phyloP scores from a whole-genome alignment of 2,113 vertebrate genomes.

The Grus americana region DNA sequence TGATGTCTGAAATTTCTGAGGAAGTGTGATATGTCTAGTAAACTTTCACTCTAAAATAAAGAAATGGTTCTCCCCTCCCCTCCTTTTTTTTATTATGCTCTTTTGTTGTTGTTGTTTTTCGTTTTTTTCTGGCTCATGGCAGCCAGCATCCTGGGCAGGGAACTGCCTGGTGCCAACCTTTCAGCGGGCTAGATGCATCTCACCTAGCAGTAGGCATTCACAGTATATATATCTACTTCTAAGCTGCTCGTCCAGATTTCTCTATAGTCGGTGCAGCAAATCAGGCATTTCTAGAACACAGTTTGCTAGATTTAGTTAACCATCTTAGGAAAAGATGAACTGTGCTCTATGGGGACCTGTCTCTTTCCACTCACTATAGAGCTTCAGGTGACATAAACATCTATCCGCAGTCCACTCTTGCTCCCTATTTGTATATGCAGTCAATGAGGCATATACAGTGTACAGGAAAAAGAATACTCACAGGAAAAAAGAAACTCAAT shows the following conservation, averaged over 20 bases:
- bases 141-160: not conserved
- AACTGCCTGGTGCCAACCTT: not conserved
- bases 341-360: not conserved
- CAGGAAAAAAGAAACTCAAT: not conserved
- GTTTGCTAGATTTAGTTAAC: not conserved
- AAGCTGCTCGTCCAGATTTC: not conserved
- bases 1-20: slow-evolving; percentile 39
- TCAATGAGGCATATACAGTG: not conserved
- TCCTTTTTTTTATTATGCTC: too few relatives aligned
- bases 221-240: not conserved
- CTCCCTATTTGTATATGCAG: not conserved
- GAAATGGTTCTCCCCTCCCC: not conserved
- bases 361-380: not conserved
- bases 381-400: not conserved
- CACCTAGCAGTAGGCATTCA: not conserved
- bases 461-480: not conserved
- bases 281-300: not conserved
- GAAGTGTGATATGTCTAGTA: not conserved
- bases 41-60: not conserved
- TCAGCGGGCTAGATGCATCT: not conserved
- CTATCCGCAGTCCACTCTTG: not conserved
- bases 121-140: not conserved
- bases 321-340: not conserved
- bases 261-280: not conserved
- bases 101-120: not conserved